These are phyloP conservation scores for Mimas tiliae DNA, from an alignment of 2,888 invertebrate species.

Conservation along the genomic window DNA sequence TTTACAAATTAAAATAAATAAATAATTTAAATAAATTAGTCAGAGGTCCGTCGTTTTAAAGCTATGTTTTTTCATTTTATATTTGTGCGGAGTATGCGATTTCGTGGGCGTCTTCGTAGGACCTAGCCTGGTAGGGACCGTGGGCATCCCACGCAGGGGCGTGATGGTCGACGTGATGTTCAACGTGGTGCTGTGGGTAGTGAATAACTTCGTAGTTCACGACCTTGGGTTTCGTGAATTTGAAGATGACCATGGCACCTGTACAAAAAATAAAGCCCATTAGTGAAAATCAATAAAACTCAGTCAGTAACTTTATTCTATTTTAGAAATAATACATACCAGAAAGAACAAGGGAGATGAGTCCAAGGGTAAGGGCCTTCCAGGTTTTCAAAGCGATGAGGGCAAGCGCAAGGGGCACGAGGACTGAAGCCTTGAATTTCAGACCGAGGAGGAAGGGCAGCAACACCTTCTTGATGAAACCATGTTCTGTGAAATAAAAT, in stretches of 20 bases:
- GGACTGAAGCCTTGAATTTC: slow-evolving; percentile 93
- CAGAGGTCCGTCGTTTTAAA: slow-evolving; percentile 73
- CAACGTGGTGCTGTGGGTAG: slow-evolving; percentile 89
- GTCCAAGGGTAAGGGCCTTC: slow-evolving; percentile 94
- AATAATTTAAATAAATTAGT: slow-evolving; percentile 77
- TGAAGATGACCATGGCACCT: slow-evolving; percentile 93
- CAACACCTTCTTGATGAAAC: slow-evolving; percentile 92
- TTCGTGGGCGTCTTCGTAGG: slow-evolving; percentile 83
- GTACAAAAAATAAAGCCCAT: slow-evolving; percentile 27
- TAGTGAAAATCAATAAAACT: slow-evolving; percentile 14
- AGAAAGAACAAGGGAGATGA: slow-evolving; percentile 92
- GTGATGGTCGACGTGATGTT: slow-evolving; percentile 87
- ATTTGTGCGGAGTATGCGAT: slow-evolving; percentile 85
- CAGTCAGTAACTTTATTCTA: not conserved
- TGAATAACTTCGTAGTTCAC: slow-evolving; percentile 95
- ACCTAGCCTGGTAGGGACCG: slow-evolving; percentile 86
- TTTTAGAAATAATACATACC: slow-evolving; percentile 67
- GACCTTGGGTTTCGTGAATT: slow-evolving; percentile 93
- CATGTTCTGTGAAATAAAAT: slow-evolving; percentile 86
- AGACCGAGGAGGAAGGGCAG: slow-evolving; percentile 93
- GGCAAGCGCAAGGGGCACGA: slow-evolving; percentile 92
- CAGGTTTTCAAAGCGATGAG: slow-evolving; percentile 94
- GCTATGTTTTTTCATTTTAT: slow-evolving; percentile 55
- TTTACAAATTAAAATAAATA: slow-evolving; percentile 78
- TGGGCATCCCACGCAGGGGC: slow-evolving; percentile 83